Percentiles rank a stretch among this genome's conserved stretches.
Conservation (phyloP, 2,888 invertebrate genomes). For the Drosophila kambysellisi region DNA sequence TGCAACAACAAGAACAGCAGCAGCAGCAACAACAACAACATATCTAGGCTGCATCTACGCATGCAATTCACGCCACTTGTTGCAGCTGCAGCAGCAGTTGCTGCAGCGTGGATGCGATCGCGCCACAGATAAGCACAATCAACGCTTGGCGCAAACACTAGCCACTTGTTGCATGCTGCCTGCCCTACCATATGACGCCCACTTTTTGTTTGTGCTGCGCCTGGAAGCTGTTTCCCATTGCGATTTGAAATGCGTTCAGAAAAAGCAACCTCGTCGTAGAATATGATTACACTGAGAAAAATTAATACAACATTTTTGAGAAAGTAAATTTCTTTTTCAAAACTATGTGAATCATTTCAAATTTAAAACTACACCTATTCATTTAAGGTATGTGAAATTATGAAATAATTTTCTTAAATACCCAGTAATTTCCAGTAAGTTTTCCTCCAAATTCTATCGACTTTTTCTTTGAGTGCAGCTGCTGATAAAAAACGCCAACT, state of each 20-base stretch:
- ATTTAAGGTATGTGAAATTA: no score
- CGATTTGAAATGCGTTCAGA: slow-evolving; percentile 6
- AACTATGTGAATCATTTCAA: no score
- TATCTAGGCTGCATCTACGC: slow-evolving; percentile 71
- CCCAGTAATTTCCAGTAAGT: not conserved
- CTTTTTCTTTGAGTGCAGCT: slow-evolving; percentile 11
- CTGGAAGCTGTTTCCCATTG: slow-evolving; percentile 56
- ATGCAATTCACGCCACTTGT: slow-evolving; percentile 68
- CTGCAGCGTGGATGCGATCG: slow-evolving; percentile 49
- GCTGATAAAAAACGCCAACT: slow-evolving; percentile 61
- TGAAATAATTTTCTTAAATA: no score
- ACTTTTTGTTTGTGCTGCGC: slow-evolving; percentile 47
- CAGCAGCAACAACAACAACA: slow-evolving; percentile 4
- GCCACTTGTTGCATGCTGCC: slow-evolving; percentile 59
- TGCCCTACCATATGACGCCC: slow-evolving; percentile 59
- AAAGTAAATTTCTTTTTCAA: not conserved
- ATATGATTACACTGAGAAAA: slow-evolving; percentile 1
- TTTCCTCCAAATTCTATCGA: not conserved
- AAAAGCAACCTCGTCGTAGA: not conserved
- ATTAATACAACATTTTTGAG: not conserved
- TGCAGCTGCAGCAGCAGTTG: slow-evolving; percentile 55
- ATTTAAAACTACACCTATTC: no score
- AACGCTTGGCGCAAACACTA: slow-evolving; percentile 79
- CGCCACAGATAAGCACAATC: slow-evolving; percentile 73
- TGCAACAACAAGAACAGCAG: slow-evolving; percentile 23